Evolutionary conservation across 2,888 invertebrate species (phyloP).

Genomic region (Elgonia sp.): DNA sequence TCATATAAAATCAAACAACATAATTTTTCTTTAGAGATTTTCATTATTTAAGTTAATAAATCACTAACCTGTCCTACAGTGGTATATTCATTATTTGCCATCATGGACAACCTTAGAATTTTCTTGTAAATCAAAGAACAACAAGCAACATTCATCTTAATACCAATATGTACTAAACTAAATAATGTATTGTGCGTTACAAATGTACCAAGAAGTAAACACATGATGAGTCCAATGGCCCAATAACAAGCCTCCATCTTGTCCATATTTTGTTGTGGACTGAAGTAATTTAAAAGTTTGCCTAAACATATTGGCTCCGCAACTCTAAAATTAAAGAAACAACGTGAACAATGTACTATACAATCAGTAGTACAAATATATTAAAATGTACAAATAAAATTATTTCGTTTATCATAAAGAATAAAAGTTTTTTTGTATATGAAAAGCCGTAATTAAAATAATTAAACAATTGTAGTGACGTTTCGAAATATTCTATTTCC

Average conservation of each 20-base stretch:
- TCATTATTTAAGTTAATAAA: neutral
- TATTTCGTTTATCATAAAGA: too few relatives aligned
- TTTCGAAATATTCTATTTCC: too few relatives aligned
- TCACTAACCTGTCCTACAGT: conserved; percentile 86
- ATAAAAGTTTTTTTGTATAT: too few relatives aligned
- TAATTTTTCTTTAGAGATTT: neutral
- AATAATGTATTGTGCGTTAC: conserved; percentile 89
- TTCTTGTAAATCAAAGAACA: conserved; percentile 93
- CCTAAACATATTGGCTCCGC: conserved; percentile 84
- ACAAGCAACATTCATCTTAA: conserved; percentile 91
- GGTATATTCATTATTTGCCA: conserved; percentile 91
- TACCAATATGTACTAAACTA: conserved; percentile 88
- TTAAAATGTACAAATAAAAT: neutral
- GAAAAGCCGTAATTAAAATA: too few relatives aligned
- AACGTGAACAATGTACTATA: too few relatives aligned
- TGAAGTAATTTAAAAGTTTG: conserved; percentile 82
- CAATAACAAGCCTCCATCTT: conserved; percentile 86
- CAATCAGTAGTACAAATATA: neutral
- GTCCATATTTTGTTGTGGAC: conserved; percentile 72
- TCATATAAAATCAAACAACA: neutral
- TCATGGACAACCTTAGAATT: conserved; percentile 92
- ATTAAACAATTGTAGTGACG: too few relatives aligned
- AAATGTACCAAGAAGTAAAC: conserved; percentile 83
- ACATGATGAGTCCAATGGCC: conserved; percentile 85
- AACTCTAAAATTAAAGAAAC: conserved; percentile 78